Conservation (phyloP, 2,888 invertebrate species). For the Rhagonycha lutea region DNA sequence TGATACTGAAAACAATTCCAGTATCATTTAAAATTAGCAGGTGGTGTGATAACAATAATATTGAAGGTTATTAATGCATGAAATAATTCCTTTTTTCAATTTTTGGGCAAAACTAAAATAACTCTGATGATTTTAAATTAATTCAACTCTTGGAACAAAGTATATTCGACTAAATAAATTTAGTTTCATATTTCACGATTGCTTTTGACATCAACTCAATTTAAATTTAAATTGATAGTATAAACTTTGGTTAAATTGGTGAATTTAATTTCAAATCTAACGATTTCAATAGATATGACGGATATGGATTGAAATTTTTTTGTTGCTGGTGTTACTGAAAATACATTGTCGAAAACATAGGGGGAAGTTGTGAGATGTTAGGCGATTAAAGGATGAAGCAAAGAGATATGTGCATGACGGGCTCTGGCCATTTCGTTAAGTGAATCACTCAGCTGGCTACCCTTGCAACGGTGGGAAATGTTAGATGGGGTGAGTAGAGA, state of each 20-base stretch:
- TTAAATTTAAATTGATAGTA: slow-evolving; percentile 38
- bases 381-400: slow-evolving; percentile 39
- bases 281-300: slow-evolving; percentile 23
- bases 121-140: slow-evolving; percentile 12
- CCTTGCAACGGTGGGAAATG: slow-evolving; percentile 30
- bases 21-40: no score
- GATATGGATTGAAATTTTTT: slow-evolving; percentile 21
- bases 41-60: no score
- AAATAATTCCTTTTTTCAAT: not conserved
- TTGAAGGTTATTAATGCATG: not conserved
- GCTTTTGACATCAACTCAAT: slow-evolving; percentile 38
- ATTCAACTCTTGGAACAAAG: slow-evolving; percentile 14
- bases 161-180: slow-evolving; percentile 33
- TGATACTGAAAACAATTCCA: no score
- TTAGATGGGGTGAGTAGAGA: slow-evolving; percentile 24
- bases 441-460: slow-evolving; percentile 44
- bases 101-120: not conserved
- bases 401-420: slow-evolving; percentile 41
- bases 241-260: slow-evolving; percentile 30
- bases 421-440: slow-evolving; percentile 44
- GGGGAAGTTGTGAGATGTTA: slow-evolving; percentile 22
- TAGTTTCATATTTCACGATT: slow-evolving; percentile 38
- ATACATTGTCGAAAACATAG: slow-evolving; percentile 9
- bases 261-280: slow-evolving; percentile 19
- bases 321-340: slow-evolving; percentile 8